Conservation (phyloP, 1,140 invertebrate species). For the Chrysopa pallens region DNA sequence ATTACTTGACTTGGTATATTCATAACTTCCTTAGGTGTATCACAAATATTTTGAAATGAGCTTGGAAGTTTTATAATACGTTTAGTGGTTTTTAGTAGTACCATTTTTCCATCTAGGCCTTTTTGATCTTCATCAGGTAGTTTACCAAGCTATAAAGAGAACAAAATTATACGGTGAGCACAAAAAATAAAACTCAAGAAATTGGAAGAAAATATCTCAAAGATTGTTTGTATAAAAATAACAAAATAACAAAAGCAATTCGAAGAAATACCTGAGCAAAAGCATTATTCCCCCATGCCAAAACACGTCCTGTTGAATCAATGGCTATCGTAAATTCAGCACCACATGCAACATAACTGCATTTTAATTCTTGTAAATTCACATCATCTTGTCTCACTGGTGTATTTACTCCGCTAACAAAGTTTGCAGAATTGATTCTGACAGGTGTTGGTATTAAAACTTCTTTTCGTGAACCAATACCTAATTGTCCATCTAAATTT, state of each 20-base stretch:
- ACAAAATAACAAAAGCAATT: too few relatives aligned
- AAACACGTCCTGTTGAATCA: constrained; percentile 31
- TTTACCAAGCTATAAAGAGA: constrained; percentile 15
- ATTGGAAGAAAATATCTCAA: too few relatives aligned
- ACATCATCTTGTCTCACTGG: constrained; percentile 4
- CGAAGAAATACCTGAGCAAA: constrained; percentile 27
- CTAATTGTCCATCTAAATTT: constrained; percentile 51
- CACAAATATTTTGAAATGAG: constrained; percentile 1
- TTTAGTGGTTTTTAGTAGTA: constrained; percentile 28
- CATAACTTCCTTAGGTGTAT: not conserved
- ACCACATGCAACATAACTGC: constrained; percentile 38
- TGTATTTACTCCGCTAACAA: constrained; percentile 6
- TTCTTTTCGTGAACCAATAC: constrained; percentile 35
- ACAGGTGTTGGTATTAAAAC: constrained; percentile 22
- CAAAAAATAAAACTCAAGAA: too few relatives aligned
- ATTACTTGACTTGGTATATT: not conserved
- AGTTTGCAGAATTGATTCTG: constrained; percentile 7
- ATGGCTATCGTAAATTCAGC: constrained; percentile 52
- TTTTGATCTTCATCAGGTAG: constrained; percentile 19
- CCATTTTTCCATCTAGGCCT: constrained; percentile 21
- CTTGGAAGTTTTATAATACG: constrained; percentile 27
- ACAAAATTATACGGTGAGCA: too few relatives aligned
- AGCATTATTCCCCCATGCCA: constrained; percentile 45
- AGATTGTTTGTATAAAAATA: too few relatives aligned
- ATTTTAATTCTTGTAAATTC: constrained; percentile 15